Conservation (phyloP, 1,140 invertebrate species). For the Drosophila yakuba region DNA sequence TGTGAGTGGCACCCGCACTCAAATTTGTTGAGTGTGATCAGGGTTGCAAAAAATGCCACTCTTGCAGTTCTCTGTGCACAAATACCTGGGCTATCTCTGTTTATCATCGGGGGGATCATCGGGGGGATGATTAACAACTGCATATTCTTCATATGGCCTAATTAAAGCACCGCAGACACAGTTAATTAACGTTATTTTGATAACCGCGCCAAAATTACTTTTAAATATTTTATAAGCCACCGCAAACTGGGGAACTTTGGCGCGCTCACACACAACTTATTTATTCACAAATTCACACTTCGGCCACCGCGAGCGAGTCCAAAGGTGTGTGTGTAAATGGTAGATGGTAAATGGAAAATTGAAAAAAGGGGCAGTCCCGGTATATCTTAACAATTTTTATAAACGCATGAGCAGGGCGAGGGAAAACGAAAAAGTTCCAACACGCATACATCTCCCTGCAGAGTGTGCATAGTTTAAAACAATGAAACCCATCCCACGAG, state of each 20-base stretch:
- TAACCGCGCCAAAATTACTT: slow-evolving; percentile 66
- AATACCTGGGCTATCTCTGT: not conserved
- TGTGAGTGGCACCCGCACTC: too few species aligned
- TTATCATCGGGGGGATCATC: not conserved
- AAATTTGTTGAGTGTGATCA: too few species aligned
- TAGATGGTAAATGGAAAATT: not conserved
- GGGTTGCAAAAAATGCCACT: too few species aligned
- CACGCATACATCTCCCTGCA: slow-evolving; percentile 1
- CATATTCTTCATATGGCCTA: slow-evolving; percentile 46
- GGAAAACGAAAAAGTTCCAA: slow-evolving; percentile 21
- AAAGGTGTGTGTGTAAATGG: not conserved
- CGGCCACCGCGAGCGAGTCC: slow-evolving; percentile 23
- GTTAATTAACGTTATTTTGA: slow-evolving; percentile 75
- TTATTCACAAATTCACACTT: slow-evolving; percentile 55
- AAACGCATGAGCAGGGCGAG: slow-evolving; percentile 44
- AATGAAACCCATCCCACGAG: slow-evolving; percentile 20
- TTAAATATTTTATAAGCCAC: slow-evolving; percentile 74
- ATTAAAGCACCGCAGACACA: slow-evolving; percentile 63
- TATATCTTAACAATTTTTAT: slow-evolving; percentile 64
- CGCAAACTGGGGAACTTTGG: slow-evolving; percentile 43
- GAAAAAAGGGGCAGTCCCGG: slow-evolving; percentile 11
- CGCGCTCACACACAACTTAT: slow-evolving; percentile 27
- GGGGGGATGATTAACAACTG: not conserved
- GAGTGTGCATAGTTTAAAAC: slow-evolving; percentile 34
- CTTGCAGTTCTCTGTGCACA: too few species aligned